Evolutionary conservation across 2,113 vertebrate species (phyloP), one percentile per base, ranked within the genome.

Genomic region (Coreoperca whiteheadi): DNA sequence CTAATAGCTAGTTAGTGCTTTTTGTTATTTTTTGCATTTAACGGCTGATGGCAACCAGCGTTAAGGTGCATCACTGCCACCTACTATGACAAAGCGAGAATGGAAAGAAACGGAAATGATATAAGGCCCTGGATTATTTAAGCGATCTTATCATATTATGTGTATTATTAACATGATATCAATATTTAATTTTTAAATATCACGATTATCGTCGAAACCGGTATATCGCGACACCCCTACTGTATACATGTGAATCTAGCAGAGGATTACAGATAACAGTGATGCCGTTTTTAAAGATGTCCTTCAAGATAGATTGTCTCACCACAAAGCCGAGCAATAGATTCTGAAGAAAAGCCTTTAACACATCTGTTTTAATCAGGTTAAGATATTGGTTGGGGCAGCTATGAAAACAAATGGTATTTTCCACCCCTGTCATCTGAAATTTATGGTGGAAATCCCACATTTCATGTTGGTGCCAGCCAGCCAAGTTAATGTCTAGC

Each of bases 401-500:
- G 70, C 72, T 3, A 63, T 71, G 61, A 77, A 77, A 91, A 84
- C 68, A 79, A 89, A 90, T 66, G 0, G 23, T 74, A 73, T 82
- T 92, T 93, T 86, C 83, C 75, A 78, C 39, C 25, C 53, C 43
- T 86, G 72, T 88, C 82, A 64, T 85, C 59, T 84, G 67, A 74
- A 82, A 81, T 81, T 79, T 74, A 81, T 85, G 46, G 43, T 80
- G 70, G 74, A 92, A 87, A 84, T 79, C 61, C 74, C 74, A 65
- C 69, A 85, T 77, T 87, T 88, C 32, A 77, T 37, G 25, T 74
- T 6, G 30, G 46, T 86, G 74, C 86, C 84, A 85, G 80, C n/a
- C 77, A 69, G 89, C 78, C 79, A 81, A 87, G 83, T 84, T 81
- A 89, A 80, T 81, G 86, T 92, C 88, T 77, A 87, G 79, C 76